Percentiles rank a stretch among this genome's conserved stretches.
phyloP scores from a whole-genome alignment of 1,140 invertebrate genomes.

The Leptonema lineaticorne region DNA sequence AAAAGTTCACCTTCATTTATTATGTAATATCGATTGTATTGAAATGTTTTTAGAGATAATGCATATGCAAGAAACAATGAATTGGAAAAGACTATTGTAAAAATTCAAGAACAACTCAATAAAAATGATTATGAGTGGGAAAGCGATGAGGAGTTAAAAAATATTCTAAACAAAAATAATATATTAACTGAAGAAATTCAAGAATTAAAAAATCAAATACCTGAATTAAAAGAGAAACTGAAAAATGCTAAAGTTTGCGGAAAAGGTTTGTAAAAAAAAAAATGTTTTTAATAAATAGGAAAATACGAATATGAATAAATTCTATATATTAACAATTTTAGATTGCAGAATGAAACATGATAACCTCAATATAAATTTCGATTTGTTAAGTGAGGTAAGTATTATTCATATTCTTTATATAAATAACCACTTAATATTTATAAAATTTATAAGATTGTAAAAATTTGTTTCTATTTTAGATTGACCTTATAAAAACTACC shows the following conservation, averaged over 20 bases:
- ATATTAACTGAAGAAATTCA: slow-evolving; percentile 50
- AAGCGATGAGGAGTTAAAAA: slow-evolving; percentile 47
- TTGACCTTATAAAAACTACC: slow-evolving; percentile 53
- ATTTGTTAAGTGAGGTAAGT: slow-evolving; percentile 54
- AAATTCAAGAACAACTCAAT: slow-evolving; percentile 52
- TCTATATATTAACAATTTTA: too few species aligned
- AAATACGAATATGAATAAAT: neutral
- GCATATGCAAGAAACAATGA: slow-evolving; percentile 53
- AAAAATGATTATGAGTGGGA: slow-evolving; percentile 52
- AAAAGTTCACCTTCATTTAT: neutral
- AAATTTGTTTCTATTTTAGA: slow-evolving; percentile 44
- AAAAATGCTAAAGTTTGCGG: slow-evolving; percentile 53
- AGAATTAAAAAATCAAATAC: slow-evolving; percentile 47
- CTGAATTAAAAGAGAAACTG: slow-evolving; percentile 51
- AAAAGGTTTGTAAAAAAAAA: slow-evolving; percentile 36
- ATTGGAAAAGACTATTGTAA: slow-evolving; percentile 52
- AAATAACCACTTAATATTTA: too few species aligned
- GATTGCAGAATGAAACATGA: slow-evolving; percentile 55
- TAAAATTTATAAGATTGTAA: too few species aligned
- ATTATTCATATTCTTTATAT: too few species aligned
- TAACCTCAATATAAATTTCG: slow-evolving; percentile 56
- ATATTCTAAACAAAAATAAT: slow-evolving; percentile 47
- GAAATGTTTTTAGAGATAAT: slow-evolving; percentile 46
- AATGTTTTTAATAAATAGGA: slow-evolving; percentile 33
- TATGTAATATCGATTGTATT: slow-evolving; percentile 14